A percentile compares a stretch with the other conserved stretches of the same genome.
These are phyloP conservation scores for Turritopsis dohrnii DNA, from an alignment of 30 jellyfish, hydroid and myxozoan genomes.

Conservation along the genomic window DNA sequence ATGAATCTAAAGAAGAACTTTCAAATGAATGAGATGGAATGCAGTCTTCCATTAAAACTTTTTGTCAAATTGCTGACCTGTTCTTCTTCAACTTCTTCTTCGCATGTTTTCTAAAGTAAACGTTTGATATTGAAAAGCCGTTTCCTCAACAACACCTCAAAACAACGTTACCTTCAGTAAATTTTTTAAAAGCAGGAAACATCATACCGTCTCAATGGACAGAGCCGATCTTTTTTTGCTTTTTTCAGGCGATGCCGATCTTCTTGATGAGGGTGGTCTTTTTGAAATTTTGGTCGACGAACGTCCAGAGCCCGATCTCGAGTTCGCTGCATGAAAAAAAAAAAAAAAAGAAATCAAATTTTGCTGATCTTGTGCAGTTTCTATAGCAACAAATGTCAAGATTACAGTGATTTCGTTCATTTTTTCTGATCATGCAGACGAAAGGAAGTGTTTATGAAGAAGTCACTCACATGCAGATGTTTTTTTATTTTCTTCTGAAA, in stretches of 20 bases:
- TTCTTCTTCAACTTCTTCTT: not conserved
- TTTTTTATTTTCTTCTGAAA: not conserved
- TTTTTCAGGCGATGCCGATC: conserved; percentile 22
- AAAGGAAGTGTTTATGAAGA: not conserved
- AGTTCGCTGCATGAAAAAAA: conserved; percentile 24
- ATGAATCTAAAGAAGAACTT: conserved; percentile 51
- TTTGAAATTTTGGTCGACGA: conserved; percentile 47
- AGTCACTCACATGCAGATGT: not conserved
- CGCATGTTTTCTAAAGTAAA: not conserved
- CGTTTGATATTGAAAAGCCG: not conserved
- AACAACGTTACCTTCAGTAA: not conserved
- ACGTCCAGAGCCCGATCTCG: conserved; percentile 70
- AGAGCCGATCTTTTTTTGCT: not conserved
- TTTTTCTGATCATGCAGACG: no score
- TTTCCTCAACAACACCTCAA: not conserved
- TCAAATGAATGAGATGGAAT: not conserved
- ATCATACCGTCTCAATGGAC: not conserved
- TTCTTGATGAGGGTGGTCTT: conserved; percentile 18
- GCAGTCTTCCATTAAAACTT: not conserved
- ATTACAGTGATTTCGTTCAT: no score
- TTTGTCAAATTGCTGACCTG: not conserved
- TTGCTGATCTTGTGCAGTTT: no score
- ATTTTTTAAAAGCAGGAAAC: not conserved
- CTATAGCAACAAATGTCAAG: no score
- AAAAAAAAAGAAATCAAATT: no score